Percentiles rank a stretch among this genome's conserved stretches.
phyloP scores from a whole-genome alignment of 2,113 vertebrate species.

The Tapirus terrestris region DNA sequence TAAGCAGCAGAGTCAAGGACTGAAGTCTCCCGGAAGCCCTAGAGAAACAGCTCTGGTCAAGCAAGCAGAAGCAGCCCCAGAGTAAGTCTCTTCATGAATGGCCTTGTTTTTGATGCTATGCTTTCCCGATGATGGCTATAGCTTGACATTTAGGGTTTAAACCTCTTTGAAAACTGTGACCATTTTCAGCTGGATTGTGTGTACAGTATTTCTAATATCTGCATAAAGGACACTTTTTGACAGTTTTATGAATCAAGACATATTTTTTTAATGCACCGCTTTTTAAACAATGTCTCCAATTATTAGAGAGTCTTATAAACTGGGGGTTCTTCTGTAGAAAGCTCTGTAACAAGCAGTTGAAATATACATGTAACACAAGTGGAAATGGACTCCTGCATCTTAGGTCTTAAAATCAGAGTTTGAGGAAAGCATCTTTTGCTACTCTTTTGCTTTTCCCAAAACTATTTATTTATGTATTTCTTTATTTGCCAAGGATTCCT shows the following conservation, averaged over 20 bases:
- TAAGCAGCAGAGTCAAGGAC: conserved; percentile 68
- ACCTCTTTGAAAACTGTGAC: neutral
- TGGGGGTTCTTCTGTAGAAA: neutral
- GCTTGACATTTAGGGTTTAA: neutral
- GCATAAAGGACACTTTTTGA: neutral
- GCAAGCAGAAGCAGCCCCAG: conserved; percentile 31
- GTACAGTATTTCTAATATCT: neutral
- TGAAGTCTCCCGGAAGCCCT: neutral
- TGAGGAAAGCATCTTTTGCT: neutral
- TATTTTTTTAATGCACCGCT: neutral
- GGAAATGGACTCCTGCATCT: neutral
- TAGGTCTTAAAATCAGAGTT: neutral
- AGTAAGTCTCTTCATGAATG: conserved; percentile 76
- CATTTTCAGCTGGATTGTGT: neutral
- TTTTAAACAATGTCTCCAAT: neutral
- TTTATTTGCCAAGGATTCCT: conserved; percentile 6
- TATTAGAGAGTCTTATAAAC: neutral
- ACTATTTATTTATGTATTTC: neutral
- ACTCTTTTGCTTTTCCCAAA: neutral
- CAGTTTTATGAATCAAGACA: neutral
- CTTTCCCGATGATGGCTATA: neutral
- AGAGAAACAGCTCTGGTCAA: conserved; percentile 42
- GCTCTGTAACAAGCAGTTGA: neutral
- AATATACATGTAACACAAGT: fast-evolving
- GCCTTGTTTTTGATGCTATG: neutral